phyloP scores from a whole-genome alignment of 2,113 vertebrate species.

The Bothrops jararaca region DNA sequence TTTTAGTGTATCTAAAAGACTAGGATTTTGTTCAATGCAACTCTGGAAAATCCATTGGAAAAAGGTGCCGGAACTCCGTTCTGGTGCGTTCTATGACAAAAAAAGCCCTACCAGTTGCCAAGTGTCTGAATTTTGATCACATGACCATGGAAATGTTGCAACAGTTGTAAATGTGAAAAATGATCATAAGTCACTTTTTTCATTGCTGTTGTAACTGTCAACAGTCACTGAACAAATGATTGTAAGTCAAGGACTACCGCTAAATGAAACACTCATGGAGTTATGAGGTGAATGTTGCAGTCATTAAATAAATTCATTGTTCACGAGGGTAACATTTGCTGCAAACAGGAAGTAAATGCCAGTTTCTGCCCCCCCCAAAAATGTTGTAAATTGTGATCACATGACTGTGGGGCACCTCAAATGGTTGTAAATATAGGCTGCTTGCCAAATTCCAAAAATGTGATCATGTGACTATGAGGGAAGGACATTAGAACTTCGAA shows the following conservation, averaged over 20 bases:
- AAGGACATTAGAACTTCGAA: neutral
- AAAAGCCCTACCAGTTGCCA: neutral
- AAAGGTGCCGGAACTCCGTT: too few species aligned
- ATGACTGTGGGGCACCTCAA: neutral
- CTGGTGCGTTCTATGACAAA: too few species aligned
- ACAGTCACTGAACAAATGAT: neutral
- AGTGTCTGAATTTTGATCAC: neutral
- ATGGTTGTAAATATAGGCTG: neutral
- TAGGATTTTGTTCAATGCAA: too few species aligned
- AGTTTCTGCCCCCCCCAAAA: neutral
- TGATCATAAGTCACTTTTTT: neutral
- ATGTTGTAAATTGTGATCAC: neutral
- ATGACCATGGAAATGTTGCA: neutral
- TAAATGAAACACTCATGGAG: neutral
- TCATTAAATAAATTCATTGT: neutral
- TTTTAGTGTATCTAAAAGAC: too few species aligned
- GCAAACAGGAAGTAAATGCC: neutral
- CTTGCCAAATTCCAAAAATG: neutral
- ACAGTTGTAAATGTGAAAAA: neutral
- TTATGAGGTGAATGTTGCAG: neutral
- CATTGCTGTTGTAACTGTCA: neutral
- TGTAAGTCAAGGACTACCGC: neutral
- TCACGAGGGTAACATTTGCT: neutral
- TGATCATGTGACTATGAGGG: neutral
- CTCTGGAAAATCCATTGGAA: too few species aligned